Percentiles rank a stretch among this genome's conserved stretches.
These are phyloP conservation scores for Eciton burchellii DNA, from an alignment of 1,140 invertebrate species.

Conservation along the genomic window DNA sequence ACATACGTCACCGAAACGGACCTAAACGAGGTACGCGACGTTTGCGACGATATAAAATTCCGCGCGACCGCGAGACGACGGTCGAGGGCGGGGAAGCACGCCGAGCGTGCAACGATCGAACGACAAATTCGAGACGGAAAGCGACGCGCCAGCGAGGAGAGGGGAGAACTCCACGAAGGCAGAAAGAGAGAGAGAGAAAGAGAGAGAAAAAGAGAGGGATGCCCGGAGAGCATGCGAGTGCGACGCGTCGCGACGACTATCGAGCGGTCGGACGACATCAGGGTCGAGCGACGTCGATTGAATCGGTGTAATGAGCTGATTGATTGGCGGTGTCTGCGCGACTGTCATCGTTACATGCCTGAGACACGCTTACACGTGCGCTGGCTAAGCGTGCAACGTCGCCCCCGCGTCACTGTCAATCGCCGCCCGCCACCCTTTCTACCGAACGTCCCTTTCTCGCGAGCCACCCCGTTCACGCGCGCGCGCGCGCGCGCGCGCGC, in stretches of 20 bases:
- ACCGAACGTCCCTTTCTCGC: conserved; percentile 27
- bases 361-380: conserved; percentile 61
- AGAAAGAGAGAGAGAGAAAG: conserved; percentile 23
- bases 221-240: too few species aligned
- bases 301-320: conserved; percentile 81
- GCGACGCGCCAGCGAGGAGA: too few species aligned
- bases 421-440: conserved; percentile 29
- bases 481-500: conserved; percentile 32
- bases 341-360: conserved; percentile 80
- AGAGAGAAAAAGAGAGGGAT: too few species aligned
- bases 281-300: conserved; percentile 61
- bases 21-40: too few species aligned
- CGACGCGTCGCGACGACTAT: conserved; percentile 48
- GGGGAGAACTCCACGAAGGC: conserved; percentile 23
- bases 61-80: too few species aligned
- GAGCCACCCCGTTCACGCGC: conserved; percentile 44
- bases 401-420: conserved; percentile 78
- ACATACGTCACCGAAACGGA: too few species aligned
- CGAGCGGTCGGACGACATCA: conserved; percentile 45
- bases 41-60: not conserved
- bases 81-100: not conserved
- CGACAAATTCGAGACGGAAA: conserved; percentile 7
- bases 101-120: conserved; percentile 7
- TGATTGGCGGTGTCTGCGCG: conserved; percentile 78
- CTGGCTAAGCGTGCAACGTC: conserved; percentile 67